Base-by-base conservation (phyloP, 64 coral and sea anemone genomes). In the Stichodactyla helianthus region DNA sequence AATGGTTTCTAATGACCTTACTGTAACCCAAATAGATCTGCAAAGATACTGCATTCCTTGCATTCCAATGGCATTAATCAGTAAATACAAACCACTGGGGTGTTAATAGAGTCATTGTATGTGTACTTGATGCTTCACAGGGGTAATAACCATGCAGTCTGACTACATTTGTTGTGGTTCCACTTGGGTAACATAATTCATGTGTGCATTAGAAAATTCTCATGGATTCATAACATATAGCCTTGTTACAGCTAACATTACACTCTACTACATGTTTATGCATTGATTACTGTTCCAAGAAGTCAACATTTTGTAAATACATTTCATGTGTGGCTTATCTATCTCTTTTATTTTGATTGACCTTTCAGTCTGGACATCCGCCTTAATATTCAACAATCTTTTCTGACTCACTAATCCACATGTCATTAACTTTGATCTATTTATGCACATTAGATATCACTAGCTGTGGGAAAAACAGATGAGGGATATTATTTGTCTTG, bases 41-140 rank as follows among this genome's bases (percentile, higher is more conserved):
- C 14, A 58, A 58, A 68, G 25, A 51, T 53, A 6, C 16, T 81
- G 51, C 35, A 81, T 81, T 81, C 78, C 10, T 52, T 53, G 17
- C 50, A 81, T 81, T 52, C 78, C 78, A 28, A 50, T 54, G 78
- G 50, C 51, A 81, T 81, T 81, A 81, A 81, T 81, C 78, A 52
- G 31, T 81, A 52, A 81, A 81, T 50, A 53, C n/a, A 81, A 81
- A 10, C 18, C 13, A 19, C 11, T 71, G 19, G 20, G 4, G 67
- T 71, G 67, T 71, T 22, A 8, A 71, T 27, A 71, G 20, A 71
- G 25, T 27, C 18, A 71, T 71, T 71, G 25, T 71, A 14, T 13
- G n/a, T 0, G 25, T 74, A 26, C 27, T 10, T 27, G 10, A 74
- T 31, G 68, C 20, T 74, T 23, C 11, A 74, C 6, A 26, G 23